These are phyloP conservation scores for pig (Sus scrofa) DNA, from an alignment of 2,113 vertebrate species.

Conservation along the genomic window DNA sequence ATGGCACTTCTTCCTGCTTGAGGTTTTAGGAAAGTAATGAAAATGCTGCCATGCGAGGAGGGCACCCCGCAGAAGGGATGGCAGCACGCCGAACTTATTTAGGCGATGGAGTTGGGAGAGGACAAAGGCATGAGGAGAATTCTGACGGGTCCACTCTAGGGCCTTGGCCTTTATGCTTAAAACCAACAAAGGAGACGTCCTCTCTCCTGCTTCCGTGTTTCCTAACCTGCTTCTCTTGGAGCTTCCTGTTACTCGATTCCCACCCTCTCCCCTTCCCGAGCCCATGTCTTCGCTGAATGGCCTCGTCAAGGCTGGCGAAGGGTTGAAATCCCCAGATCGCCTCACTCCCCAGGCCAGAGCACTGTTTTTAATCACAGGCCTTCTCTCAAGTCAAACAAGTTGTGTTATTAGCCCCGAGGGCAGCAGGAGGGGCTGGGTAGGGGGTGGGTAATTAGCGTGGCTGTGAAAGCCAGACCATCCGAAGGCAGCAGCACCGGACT, in stretches of 20 bases:
- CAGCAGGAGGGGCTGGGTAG: constrained; percentile 73
- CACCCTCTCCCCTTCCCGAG: not conserved
- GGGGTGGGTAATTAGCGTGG: constrained; percentile 20
- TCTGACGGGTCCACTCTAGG: constrained; percentile 80
- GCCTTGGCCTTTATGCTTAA: constrained; percentile 80
- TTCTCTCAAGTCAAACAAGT: constrained; percentile 36
- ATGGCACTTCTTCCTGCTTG: constrained; percentile 83
- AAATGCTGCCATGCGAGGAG: constrained; percentile 85
- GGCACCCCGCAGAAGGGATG: constrained; percentile 84
- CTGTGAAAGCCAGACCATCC: constrained; percentile 58
- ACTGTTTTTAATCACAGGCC: constrained; percentile 40
- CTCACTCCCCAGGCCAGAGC: not conserved
- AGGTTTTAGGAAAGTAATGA: constrained; percentile 85
- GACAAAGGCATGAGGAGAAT: constrained; percentile 85
- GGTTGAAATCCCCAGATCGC: constrained; percentile 23
- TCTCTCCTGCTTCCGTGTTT: constrained; percentile 80
- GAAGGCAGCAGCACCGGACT: constrained; percentile 50
- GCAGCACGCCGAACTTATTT: constrained; percentile 87
- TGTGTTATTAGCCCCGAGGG: constrained; percentile 51
- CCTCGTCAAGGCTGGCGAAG: not conserved
- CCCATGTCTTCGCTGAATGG: not conserved
- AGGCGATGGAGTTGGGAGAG: constrained; percentile 84
- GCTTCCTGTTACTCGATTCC: not conserved
- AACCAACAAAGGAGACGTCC: constrained; percentile 85
- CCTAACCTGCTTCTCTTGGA: not conserved